These are phyloP conservation scores for Aldabrachelys gigantea DNA, from an alignment of 2,113 vertebrate genomes.

Conservation along the genomic window DNA sequence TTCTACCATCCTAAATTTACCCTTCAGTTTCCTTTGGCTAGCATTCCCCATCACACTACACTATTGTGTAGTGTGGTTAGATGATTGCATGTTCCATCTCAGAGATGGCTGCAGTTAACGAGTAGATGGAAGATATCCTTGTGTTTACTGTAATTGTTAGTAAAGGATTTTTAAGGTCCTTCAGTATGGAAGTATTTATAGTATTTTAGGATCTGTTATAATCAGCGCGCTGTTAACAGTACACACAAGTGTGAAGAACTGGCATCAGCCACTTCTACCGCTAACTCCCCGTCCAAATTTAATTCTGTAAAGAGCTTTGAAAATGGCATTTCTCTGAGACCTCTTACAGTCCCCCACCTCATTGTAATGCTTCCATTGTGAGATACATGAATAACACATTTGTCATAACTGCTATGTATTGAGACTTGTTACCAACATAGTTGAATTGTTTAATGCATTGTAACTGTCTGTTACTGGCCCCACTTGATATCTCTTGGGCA, in stretches of 20 bases:
- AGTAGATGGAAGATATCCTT: too few species aligned
- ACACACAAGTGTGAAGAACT: too few species aligned
- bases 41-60: too few species aligned
- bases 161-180: too few species aligned
- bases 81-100: too few species aligned
- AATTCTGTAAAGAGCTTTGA: not conserved
- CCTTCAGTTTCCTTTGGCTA: too few species aligned
- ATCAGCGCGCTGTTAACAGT: not conserved
- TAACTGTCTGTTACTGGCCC: not conserved
- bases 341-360: accelerated
- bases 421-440: not conserved
- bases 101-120: too few species aligned
- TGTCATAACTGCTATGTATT: not conserved
- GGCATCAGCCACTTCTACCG: not conserved
- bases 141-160: too few species aligned
- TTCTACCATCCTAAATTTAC: too few species aligned
- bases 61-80: too few species aligned
- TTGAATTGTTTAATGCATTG: accelerated
- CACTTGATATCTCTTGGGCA: accelerated
- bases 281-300: accelerated
- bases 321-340: accelerated
- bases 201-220: not conserved
- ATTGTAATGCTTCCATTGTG: not conserved
- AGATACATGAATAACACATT: not conserved
- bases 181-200: not conserved